These are phyloP conservation scores for Deroplatys truncata DNA, from an alignment of 2,888 invertebrate genomes.

Conservation along the genomic window DNA sequence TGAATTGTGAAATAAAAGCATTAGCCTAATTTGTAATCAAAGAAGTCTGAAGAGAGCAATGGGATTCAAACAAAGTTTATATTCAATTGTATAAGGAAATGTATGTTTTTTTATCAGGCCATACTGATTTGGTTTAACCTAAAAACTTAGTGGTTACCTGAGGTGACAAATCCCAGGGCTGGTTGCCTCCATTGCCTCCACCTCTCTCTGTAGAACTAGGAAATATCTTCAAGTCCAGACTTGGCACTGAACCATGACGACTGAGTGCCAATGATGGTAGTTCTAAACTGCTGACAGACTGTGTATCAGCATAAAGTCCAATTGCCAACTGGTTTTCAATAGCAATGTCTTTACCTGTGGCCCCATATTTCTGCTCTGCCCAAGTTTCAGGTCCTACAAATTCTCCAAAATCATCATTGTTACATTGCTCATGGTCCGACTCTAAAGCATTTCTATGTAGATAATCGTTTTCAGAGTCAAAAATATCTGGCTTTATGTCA, in stretches of 20 bases:
- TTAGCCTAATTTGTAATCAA: no score
- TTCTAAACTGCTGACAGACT: slow-evolving; percentile 44
- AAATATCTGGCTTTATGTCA: background rate
- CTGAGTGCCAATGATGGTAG: slow-evolving; percentile 38
- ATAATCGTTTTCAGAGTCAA: background rate
- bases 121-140: no score
- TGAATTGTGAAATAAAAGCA: no score
- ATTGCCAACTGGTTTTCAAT: slow-evolving; percentile 16
- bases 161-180: slow-evolving; percentile 20
- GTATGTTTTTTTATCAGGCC: no score
- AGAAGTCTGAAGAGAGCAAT: no score
- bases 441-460: background rate
- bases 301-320: slow-evolving; percentile 35
- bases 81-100: no score
- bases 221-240: slow-evolving; percentile 45
- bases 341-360: background rate
- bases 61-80: no score
- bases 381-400: slow-evolving; percentile 31
- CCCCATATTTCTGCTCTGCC: slow-evolving; percentile 7
- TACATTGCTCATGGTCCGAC: background rate
- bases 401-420: slow-evolving; percentile 33
- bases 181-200: background rate
- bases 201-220: slow-evolving; percentile 39
- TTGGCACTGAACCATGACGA: slow-evolving; percentile 44
- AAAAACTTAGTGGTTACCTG: slow-evolving; percentile 28